These are phyloP conservation scores for Centropus bengalensis DNA, from an alignment of 2,113 vertebrate species.

Conservation along the genomic window DNA sequence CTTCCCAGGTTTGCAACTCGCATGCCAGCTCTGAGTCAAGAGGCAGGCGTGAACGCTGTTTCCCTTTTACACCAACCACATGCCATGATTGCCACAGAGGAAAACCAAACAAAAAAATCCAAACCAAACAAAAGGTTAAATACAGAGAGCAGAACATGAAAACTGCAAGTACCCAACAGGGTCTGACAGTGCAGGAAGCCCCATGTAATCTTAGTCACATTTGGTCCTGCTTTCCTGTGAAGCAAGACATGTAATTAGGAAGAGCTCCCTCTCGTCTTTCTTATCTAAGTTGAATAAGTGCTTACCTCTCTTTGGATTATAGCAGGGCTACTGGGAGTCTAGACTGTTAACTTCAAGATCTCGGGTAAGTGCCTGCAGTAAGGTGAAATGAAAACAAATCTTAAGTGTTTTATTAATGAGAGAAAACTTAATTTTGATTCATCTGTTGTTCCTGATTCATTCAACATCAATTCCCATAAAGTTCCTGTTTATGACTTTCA, in stretches of 20 bases:
- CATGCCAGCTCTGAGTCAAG: background rate
- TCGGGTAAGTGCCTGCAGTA: background rate
- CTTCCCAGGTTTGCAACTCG: background rate
- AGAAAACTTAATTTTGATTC: background rate
- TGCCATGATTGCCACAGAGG: background rate
- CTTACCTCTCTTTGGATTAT: background rate
- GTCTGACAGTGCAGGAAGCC: background rate
- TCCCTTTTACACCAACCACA: background rate
- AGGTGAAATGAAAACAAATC: background rate
- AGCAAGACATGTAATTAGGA: background rate
- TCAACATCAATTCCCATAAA: background rate
- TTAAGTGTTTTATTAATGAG: background rate
- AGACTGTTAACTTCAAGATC: background rate
- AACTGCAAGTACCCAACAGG: background rate
- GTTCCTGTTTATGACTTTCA: background rate
- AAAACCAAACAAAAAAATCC: background rate
- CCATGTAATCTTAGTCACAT: background rate
- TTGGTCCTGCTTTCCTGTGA: background rate
- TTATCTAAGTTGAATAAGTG: background rate
- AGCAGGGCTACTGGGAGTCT: background rate
- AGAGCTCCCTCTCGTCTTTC: background rate
- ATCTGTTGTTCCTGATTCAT: background rate
- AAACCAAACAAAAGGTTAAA: background rate
- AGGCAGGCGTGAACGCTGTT: fast-evolving
- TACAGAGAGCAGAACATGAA: background rate